Evolutionary conservation across 1,140 invertebrate species (phyloP), one percentile per base, ranked within the genome.

Genomic region (Lucilia sericata): DNA sequence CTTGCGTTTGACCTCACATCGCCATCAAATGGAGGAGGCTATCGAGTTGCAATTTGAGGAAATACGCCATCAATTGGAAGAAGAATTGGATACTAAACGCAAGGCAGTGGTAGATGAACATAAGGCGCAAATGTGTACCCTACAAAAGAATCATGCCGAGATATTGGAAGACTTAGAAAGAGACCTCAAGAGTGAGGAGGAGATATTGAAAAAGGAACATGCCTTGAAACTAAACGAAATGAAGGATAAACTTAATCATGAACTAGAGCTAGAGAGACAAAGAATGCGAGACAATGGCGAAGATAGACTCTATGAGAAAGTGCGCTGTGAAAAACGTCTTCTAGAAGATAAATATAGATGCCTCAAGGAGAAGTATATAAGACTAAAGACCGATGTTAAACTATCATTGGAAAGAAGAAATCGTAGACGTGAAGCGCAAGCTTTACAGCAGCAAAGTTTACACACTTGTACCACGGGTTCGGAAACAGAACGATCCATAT

Each of bases 311-410:
- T 94, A 92, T 86, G 94, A 95, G 85, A 95, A 95, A 86, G 88
- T 95, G 65, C 92, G 94, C 2, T 95, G 94, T 86, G 95, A 96
- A 87, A 96, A 95, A 86, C 92, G 95, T 3, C 88, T 95, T 19
- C 86, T 96, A 0, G 93, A 95, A 85, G 95, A 96, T 86, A 96
- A 96, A 87, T 96, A 96, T 87, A 92, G 93, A n/a, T 95, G 94
- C 82, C 91, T 96, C 21, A 96, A 96, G 89, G 95, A 96, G 86
- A 96, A 96, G 88, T 96, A 96, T 87, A 92, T 95, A 17, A 92
- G 95, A n/a, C 89, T 96, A 36, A 96, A 96, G 87, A 95, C 94
- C 10, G 95, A 96, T 83, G 94, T 96, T 4, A 95, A 95, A 88
- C 88, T 95, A 21, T 92, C 92, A 0, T 90, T 94, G 21, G 94